phyloP scores from a whole-genome alignment of 2,113 vertebrate genomes.

The Rhagologus leucostigma region DNA sequence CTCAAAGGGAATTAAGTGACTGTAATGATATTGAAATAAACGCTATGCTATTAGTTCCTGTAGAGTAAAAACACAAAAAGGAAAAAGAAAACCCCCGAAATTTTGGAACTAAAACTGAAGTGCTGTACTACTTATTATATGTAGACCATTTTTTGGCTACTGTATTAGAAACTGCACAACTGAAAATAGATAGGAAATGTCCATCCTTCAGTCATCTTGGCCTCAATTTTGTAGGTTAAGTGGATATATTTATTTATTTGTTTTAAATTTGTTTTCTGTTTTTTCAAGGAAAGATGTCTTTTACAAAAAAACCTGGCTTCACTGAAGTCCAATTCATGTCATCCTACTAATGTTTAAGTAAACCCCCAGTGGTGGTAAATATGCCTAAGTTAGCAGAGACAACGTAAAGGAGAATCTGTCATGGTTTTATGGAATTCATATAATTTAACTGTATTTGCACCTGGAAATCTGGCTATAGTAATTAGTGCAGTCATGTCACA shows the following conservation, averaged over 20 bases:
- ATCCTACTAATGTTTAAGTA: not conserved
- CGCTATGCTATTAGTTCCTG: not conserved
- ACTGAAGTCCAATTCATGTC: not conserved
- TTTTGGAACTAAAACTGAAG: not conserved
- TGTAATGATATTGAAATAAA: not conserved
- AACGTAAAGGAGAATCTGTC: not conserved
- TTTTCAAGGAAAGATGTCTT: not conserved
- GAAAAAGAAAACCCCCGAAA: not conserved
- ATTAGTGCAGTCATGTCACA: not conserved
- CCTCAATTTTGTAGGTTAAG: not conserved
- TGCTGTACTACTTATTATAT: not conserved
- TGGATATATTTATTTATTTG: not conserved
- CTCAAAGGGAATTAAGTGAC: conserved; percentile 1
- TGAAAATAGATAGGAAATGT: not conserved
- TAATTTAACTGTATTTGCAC: not conserved
- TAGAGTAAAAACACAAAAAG: not conserved
- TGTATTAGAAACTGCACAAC: not conserved
- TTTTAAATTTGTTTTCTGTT: not conserved
- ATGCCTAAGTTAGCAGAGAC: not conserved
- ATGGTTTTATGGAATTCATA: not conserved
- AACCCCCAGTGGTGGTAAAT: not conserved
- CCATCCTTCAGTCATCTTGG: not conserved
- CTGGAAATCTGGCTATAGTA: not conserved
- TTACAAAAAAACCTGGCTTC: not conserved
- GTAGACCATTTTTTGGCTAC: not conserved